Conservation (phyloP, 2,888 invertebrate species). For the Hemaris fuciformis region DNA sequence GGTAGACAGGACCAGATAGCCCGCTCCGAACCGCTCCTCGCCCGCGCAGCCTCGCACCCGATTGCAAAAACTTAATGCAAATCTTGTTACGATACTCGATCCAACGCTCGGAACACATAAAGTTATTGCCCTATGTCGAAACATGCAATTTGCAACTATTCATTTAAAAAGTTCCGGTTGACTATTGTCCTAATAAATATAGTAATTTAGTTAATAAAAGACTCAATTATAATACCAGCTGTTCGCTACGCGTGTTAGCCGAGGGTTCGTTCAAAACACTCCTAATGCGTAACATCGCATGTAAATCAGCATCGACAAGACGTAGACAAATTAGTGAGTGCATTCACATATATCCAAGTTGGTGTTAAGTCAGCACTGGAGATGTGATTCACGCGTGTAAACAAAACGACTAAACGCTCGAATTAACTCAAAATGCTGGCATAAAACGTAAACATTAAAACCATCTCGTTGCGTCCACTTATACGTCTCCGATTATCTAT, state of each 20-base stretch:
- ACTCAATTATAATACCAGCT: slow-evolving; percentile 1
- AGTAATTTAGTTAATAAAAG: not conserved
- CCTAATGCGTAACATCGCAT: not conserved
- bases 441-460: slow-evolving; percentile 65
- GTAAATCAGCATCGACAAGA: slow-evolving; percentile 16
- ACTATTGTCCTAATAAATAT: not conserved
- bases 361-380: slow-evolving; percentile 48
- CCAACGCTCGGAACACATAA: not conserved
- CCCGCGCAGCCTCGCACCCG: slow-evolving; percentile 8
- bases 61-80: slow-evolving; percentile 14
- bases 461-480: slow-evolving; percentile 55
- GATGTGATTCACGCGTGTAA: slow-evolving; percentile 68
- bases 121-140: not conserved
- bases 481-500: slow-evolving; percentile 60
- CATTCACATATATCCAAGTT: slow-evolving; percentile 40
- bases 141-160: not conserved
- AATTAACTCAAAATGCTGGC: slow-evolving; percentile 59
- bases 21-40: slow-evolving; percentile 9
- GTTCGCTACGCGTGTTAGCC: not conserved
- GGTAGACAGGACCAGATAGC: slow-evolving; percentile 32
- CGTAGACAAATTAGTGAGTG: slow-evolving; percentile 26
- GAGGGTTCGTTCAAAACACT: not conserved
- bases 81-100: slow-evolving; percentile 9
- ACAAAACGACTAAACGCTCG: slow-evolving; percentile 60
- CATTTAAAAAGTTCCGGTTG: not conserved